A percentile compares a stretch with the other conserved stretches of the same genome.
These are phyloP conservation scores for Aproaerema taeniolella DNA, from an alignment of 2,888 invertebrate genomes.

Conservation along the genomic window DNA sequence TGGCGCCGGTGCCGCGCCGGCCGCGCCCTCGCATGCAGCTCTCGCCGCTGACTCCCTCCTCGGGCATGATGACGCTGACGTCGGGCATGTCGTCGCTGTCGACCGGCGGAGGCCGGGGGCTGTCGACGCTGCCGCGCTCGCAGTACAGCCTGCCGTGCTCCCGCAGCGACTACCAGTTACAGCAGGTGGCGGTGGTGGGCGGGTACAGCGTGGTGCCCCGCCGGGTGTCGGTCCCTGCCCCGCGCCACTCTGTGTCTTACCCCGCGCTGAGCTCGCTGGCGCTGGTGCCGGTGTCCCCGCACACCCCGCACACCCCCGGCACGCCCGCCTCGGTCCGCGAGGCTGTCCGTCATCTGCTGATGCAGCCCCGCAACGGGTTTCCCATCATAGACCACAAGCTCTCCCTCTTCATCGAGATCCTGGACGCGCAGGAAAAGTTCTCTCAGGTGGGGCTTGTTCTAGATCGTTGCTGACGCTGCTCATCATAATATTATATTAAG, in stretches of 20 bases:
- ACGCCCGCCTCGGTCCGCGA: conserved; percentile 82
- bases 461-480: background rate
- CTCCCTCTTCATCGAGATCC: conserved; percentile 87
- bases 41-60: too few relatives aligned
- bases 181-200: conserved; percentile 72
- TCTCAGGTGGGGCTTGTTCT: conserved; percentile 79
- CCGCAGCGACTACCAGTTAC: conserved; percentile 79
- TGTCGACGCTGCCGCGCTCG: conserved; percentile 49
- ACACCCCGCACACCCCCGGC: conserved; percentile 63
- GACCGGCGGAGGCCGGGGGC: conserved; percentile 44
- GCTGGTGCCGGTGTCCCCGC: conserved; percentile 23
- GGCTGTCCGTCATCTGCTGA: conserved; percentile 82
- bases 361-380: conserved; percentile 85
- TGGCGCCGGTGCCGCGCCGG: conserved; percentile 74
- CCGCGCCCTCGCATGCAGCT: conserved; percentile 58
- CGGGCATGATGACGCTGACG: conserved; percentile 36
- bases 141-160: conserved; percentile 77
- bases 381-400: conserved; percentile 87
- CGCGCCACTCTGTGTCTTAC: conserved; percentile 79
- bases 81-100: conserved; percentile 73
- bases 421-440: conserved; percentile 88
- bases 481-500: background rate
- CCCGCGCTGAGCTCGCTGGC: conserved; percentile 62
- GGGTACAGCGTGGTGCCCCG: conserved; percentile 68
- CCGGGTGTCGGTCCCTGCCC: conserved; percentile 75